Base-by-base conservation (phyloP, 2,113 vertebrate species). In the Carollia perspicillata region DNA sequence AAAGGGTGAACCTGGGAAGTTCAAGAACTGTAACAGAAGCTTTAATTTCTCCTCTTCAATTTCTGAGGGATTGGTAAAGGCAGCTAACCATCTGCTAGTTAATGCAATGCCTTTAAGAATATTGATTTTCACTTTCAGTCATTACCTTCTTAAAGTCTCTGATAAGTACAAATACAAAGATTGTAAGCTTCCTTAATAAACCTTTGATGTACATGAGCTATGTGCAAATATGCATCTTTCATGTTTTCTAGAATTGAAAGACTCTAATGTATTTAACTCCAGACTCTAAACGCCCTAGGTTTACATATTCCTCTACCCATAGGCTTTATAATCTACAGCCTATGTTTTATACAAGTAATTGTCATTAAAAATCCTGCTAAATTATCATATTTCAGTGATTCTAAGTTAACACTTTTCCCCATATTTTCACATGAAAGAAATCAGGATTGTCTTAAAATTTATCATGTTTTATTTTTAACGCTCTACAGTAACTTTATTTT, bases 381-480 rank as follows among this genome's bases (percentile, higher is more conserved):
- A 87, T 81, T 92, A 58, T 85, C 8, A 30, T 42, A 89, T 93
- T 55, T 88, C 16, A 92, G 2, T 87, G 47, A 93, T 84, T 71
- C 69, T 90, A 85, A 94, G 53, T 71, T 3, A 2, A 60, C 11
- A 18, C 74, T 92, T 77, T n/a, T n/a, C 30, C n/a, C 26, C 47
- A 77, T 10, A 66, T 74, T 91, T 88, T 84, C 49, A 90, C 37
- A 26, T 63, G 71, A 60, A 13, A 83, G 51, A 91, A 86, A 68
- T 88, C 35, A 69, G 23, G 3, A 40, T 60, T 60, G 16, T 91
- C 75, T 91, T 91, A 84, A 97, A 85, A 83, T 22, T 89, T 53
- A n/a, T n/a, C n/a, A 83, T 44, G 8, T 66, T 68, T 90, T 85
- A 93, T 74, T 96, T 91, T 95, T 35, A 94, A 94, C 51, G 20